Base-by-base conservation (phyloP, 2,888 invertebrate genomes). In the Myopa testacea region DNA sequence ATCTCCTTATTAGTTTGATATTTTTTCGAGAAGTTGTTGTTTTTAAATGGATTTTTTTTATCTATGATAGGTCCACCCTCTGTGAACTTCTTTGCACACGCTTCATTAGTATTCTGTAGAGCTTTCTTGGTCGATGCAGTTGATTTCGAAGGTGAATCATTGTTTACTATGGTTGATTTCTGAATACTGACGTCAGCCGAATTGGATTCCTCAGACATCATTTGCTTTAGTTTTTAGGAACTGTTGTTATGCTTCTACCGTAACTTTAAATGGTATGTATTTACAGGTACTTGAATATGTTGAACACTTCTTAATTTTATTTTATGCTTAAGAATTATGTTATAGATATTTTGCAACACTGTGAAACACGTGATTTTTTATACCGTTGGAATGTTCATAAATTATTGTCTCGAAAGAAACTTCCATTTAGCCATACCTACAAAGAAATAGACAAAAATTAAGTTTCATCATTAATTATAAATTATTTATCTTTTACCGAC, bases 31-130 rank as follows among this genome's bases (percentile, higher is more conserved):
- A 10, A 45, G 10, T 45, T 45, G 7, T 82, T 82, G 38, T 80
- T 82, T 7, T 74, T 88, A 71, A 90, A 90, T 1, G 89, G 90
- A 85, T 90, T 90, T 80, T 87, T 83, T 63, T 89, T 87, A 80
- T 90, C 89, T 12, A 89, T 84, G 60, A 90, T 90, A 4, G 89
- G 87, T 72, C 89, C 88, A 4, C 89, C 90, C 0, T 84, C 84
- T 26, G 86, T 88, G 78, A 90, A 90, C 76, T 90, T 90, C 4
- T 84, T 84, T 3, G 89, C 84, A 60, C 83, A 83, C 76, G 89
- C 88, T 82, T 89, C 86, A 50, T 87, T 86, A 2, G 87, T 85
- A 84, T 88, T 73, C 12, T 34, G 10, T 34, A n/a, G 4, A 5
- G 71, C 5, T 58, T 71, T 71, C 71, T 55, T 70, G 4, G 55